phyloP scores from a whole-genome alignment of 2,888 invertebrate species.

The Trissoscelio sp. region DNA sequence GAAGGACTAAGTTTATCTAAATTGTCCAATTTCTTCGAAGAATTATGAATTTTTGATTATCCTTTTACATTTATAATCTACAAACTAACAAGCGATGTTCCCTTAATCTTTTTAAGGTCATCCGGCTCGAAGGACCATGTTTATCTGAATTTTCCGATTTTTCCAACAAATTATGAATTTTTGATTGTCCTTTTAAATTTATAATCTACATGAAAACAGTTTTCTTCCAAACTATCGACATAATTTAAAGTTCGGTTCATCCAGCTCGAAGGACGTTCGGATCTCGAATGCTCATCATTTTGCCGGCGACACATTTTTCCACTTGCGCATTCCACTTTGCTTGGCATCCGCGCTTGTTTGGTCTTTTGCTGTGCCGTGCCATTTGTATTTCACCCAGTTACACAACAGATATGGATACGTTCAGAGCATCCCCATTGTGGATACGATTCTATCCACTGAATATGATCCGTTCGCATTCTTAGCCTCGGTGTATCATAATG shows the following conservation, averaged over 20 bases:
- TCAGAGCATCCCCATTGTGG: slow-evolving; percentile 15
- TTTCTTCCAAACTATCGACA: no score
- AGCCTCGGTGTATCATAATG: slow-evolving; percentile 10
- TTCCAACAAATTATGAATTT: no score
- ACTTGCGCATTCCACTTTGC: slow-evolving; percentile 31
- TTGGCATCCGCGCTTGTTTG: slow-evolving; percentile 25
- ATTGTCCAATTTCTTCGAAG: no score
- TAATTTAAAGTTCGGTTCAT: no score
- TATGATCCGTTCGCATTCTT: slow-evolving; percentile 30
- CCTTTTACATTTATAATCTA: no score
- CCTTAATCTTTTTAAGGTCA: no score
- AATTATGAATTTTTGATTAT: no score
- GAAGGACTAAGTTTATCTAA: neutral
- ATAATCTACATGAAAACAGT: no score
- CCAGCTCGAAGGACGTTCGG: neutral
- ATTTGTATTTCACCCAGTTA: slow-evolving; percentile 59
- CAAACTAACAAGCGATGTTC: no score
- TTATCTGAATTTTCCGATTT: no score
- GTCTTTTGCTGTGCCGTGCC: slow-evolving; percentile 29
- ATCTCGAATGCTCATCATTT: slow-evolving; percentile 27
- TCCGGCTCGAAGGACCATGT: no score
- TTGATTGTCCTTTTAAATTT: no score
- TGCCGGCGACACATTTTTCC: slow-evolving; percentile 45
- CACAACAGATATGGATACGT: slow-evolving; percentile 46
- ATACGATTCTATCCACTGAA: slow-evolving; percentile 43